Base-by-base conservation (phyloP, 1,140 invertebrate species). In the Patella vulgata region DNA sequence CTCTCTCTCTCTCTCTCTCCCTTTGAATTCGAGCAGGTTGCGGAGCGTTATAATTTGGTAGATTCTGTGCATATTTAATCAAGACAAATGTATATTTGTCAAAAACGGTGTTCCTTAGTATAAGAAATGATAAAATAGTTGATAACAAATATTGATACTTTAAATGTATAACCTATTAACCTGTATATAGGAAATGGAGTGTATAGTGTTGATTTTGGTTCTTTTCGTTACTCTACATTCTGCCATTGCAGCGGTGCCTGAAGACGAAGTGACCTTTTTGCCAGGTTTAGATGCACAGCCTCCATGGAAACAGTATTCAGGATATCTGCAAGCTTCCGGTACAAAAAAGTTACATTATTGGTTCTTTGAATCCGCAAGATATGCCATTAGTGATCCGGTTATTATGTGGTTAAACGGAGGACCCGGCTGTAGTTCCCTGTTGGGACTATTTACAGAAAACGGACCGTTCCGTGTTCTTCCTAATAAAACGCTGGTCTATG, bases 321-420 rank as follows among this genome's bases (percentile, higher is more conserved):
- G 78, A 5, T 80, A 78, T 51, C 59, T 80, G 31, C 68, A 74
- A 40, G 74, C 67, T 19, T 61, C 65, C n/a, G 73, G 67, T 21
- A 66, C 57, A 2, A 71, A 69, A 53, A 23, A 63, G 1, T 58
- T 80, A 2, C 76, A 79, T 61, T 80, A 80, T 54, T 80, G 78
- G 78, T 87, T 88, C 67, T 82, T 87, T 25, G 84, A 87, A 66
- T 85, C 85, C 30, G 74, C 84, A 59, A 73, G 69, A 17, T 74
- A 80, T 52, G 84, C 87, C 9, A 43, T 59, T 5, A 75, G 57
- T 30, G 87, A 86, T 68, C 88, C 86, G n/a, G 27, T 87, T 6
- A 69, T 88, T 21, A 66, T 88, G 6, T 88, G 87, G 87, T 63
- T 88, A 67, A 88, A 86, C 73, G 87, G 87, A 43, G 87, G 86